Conservation (phyloP, 2,888 invertebrate species). For the Allacma fusca region DNA sequence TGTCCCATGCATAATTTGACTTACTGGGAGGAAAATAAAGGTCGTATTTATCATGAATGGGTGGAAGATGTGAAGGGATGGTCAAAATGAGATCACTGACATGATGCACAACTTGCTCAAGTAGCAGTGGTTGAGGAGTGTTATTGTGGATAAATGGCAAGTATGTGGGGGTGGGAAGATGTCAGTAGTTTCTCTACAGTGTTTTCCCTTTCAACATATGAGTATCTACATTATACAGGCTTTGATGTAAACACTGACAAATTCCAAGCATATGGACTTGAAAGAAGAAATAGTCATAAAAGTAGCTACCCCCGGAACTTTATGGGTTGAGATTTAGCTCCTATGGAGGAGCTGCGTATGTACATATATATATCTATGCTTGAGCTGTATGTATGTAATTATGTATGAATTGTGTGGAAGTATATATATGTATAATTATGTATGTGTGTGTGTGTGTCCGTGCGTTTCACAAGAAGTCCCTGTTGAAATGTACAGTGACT, state of each 20-base stretch:
- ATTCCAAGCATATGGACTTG: constrained; percentile 3
- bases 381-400: too few species aligned
- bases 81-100: neutral
- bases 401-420: too few species aligned
- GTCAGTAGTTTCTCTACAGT: neutral
- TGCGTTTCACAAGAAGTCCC: too few species aligned
- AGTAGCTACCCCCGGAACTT: too few species aligned
- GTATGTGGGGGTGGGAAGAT: constrained; percentile 25
- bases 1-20: too few species aligned
- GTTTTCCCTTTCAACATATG: neutral
- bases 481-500: too few species aligned
- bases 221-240: neutral
- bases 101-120: neutral
- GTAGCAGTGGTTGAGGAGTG: neutral
- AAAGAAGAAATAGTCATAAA: too few species aligned
- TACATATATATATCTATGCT: too few species aligned
- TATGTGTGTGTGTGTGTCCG: too few species aligned
- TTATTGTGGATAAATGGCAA: neutral
- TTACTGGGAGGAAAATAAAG: constrained; percentile 17
- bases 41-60: constrained; percentile 14
- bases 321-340: neutral
- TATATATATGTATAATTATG: too few species aligned
- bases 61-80: neutral
- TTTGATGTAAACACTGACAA: constrained; percentile 25
- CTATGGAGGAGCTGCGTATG: neutral